Base-by-base conservation (phyloP, 2,888 invertebrate species). In the Eristalis tenax region DNA sequence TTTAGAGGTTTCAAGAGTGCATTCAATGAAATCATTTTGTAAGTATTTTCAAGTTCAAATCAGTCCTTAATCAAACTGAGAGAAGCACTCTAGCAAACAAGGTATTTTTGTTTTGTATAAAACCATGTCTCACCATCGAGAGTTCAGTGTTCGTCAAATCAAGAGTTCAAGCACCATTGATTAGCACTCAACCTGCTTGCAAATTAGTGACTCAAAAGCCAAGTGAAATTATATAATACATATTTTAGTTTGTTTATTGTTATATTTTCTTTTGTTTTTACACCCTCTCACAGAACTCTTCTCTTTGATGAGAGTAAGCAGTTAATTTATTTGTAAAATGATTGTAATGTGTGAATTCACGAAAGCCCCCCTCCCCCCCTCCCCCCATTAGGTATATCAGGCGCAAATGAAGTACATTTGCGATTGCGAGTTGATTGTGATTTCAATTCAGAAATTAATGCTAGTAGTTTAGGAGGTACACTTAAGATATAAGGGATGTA, bases 401-500 rank as follows among this genome's bases (percentile, higher is more conserved):
- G 50, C 50, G 50, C 50, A 50, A 50, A 18, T 8, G 18, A 18
- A 18, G 10, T 50, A 50, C 26, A 3, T 2, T 50, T 50, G 50
- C 50, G 50, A 50, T 18, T 50, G 18, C 18, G 50, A 50, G 50
- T 61, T 28, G 59, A 28, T 15, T 18, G 63, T 28, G 40, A 61
- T 61, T 65, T 64, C 35, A 73, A 63, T 18, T 50, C 50, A 26
- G 23, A 28, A 68, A 4, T 18, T 71, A 40, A 43, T 57, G 11
- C 50, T 32, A 43, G 43, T 43, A 43, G 50, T 18, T 50, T 50
- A 50, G 50, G 50, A 57, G 22, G 28, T 70, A 78, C 32, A 71
- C 70, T 65, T 65, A 71, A 66, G 66, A 18, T 63, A 18, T 63
- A 66, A 66, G 38, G 73, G 73, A 73, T 73, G 38, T 57, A 66